phyloP scores from a whole-genome alignment of 2,113 vertebrate species.

The Nesoenas mayeri region DNA sequence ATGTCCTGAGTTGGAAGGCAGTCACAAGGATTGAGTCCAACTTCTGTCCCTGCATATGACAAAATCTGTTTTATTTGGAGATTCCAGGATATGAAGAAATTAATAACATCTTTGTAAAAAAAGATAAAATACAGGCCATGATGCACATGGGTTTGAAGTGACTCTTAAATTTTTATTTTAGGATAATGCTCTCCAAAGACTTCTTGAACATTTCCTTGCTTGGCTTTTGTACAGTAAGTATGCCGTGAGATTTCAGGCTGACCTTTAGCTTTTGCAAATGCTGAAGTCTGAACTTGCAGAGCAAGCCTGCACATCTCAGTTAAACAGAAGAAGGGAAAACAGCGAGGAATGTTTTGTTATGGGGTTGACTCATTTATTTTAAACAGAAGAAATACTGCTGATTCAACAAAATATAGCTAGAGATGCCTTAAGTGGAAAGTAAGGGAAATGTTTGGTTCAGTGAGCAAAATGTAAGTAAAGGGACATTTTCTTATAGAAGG shows the following conservation, averaged over 20 bases:
- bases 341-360: neutral
- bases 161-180: neutral
- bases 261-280: constrained; percentile 44
- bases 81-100: neutral
- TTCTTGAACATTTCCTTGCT: constrained; percentile 54
- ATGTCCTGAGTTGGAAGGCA: too few relatives aligned
- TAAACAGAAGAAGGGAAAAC: constrained; percentile 38
- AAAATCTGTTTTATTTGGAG: neutral
- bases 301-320: neutral
- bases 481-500: neutral
- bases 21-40: too few relatives aligned
- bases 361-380: neutral
- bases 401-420: constrained; percentile 8
- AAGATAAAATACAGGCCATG: neutral
- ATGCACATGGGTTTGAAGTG: neutral
- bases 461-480: neutral
- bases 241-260: constrained; percentile 57
- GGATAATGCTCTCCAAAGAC: constrained; percentile 20
- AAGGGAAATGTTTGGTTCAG: neutral
- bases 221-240: constrained; percentile 55
- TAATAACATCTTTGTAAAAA: neutral
- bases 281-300: constrained; percentile 14
- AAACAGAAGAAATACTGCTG: constrained; percentile 4
- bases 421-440: neutral
- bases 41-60: too few relatives aligned